These are phyloP conservation scores for Sebastes oblongus DNA, from an alignment of 2,797 vertebrate genomes.

Conservation along the genomic window DNA sequence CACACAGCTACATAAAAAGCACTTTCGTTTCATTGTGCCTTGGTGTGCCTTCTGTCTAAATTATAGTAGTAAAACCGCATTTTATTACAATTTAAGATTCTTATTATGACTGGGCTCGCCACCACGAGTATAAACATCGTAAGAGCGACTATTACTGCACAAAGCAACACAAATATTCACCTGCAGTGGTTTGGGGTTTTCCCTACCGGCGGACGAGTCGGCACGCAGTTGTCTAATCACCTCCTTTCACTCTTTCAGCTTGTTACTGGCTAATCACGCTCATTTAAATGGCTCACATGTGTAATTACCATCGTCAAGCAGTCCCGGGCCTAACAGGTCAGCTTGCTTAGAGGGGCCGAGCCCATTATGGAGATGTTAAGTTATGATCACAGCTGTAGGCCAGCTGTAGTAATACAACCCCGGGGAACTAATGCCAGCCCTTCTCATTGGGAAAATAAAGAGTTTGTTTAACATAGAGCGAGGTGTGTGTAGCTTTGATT, in stretches of 20 bases:
- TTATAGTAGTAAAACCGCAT: slow-evolving; percentile 45
- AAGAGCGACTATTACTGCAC: slow-evolving; percentile 44
- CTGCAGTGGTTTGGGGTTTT: slow-evolving; percentile 56
- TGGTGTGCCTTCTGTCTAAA: slow-evolving; percentile 22
- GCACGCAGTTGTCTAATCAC: slow-evolving; percentile 69
- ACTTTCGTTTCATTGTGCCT: slow-evolving; percentile 25
- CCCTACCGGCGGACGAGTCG: slow-evolving; percentile 64
- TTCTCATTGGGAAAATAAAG: slow-evolving; percentile 70
- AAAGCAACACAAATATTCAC: slow-evolving; percentile 64
- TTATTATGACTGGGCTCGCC: slow-evolving; percentile 39
- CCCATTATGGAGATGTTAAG: slow-evolving; percentile 72
- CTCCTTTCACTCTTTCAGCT: slow-evolving; percentile 74
- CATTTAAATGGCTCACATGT: slow-evolving; percentile 75
- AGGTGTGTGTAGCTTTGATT: slow-evolving; percentile 54
- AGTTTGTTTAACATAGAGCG: slow-evolving; percentile 65
- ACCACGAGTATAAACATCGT: slow-evolving; percentile 51
- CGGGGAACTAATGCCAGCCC: slow-evolving; percentile 57
- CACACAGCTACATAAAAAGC: slow-evolving; percentile 23
- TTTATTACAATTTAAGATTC: slow-evolving; percentile 58
- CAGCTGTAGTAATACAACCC: slow-evolving; percentile 74
- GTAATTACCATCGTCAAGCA: slow-evolving; percentile 75
- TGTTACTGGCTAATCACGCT: slow-evolving; percentile 75
- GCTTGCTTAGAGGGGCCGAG: slow-evolving; percentile 61
- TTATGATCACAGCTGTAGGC: slow-evolving; percentile 77
- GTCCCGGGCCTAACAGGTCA: slow-evolving; percentile 74